These are phyloP conservation scores for Drosophila paramelanica DNA, from an alignment of 2,888 invertebrate species.

Conservation along the genomic window DNA sequence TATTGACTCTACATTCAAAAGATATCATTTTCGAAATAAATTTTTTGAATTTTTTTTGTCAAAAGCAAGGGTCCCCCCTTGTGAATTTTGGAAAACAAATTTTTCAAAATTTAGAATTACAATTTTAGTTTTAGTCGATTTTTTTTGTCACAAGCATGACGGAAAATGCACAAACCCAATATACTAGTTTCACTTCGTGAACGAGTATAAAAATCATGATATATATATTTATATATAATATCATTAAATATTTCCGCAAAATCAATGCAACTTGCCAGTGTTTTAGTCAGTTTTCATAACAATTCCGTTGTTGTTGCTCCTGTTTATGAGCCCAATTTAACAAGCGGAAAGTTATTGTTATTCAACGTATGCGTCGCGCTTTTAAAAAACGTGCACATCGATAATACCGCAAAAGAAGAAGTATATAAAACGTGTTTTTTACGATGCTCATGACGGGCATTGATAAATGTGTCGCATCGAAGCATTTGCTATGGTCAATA, in stretches of 20 bases:
- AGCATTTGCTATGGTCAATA: constrained; percentile 20
- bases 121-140: too few relatives aligned
- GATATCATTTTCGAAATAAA: too few relatives aligned
- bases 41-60: too few relatives aligned
- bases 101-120: too few relatives aligned
- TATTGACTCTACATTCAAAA: too few relatives aligned
- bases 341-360: constrained; percentile 72
- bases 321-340: constrained; percentile 44
- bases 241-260: constrained; percentile 48
- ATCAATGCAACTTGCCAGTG: constrained; percentile 23
- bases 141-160: too few relatives aligned
- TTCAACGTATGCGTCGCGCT: constrained; percentile 53
- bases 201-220: too few relatives aligned
- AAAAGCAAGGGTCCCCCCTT: too few relatives aligned
- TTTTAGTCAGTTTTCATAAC: constrained; percentile 14
- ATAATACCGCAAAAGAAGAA: constrained; percentile 32
- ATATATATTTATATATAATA: too few relatives aligned
- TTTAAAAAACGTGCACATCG: constrained; percentile 66
- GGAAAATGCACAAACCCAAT: too few relatives aligned
- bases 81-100: too few relatives aligned
- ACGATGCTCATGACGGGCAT: constrained; percentile 42
- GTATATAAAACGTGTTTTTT: constrained; percentile 53
- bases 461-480: constrained; percentile 30
- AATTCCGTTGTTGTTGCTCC: constrained; percentile 21
- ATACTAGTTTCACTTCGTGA: too few relatives aligned